phyloP scores from a whole-genome alignment of 2,113 vertebrate genomes.

The Malurus alboscapulatus region DNA sequence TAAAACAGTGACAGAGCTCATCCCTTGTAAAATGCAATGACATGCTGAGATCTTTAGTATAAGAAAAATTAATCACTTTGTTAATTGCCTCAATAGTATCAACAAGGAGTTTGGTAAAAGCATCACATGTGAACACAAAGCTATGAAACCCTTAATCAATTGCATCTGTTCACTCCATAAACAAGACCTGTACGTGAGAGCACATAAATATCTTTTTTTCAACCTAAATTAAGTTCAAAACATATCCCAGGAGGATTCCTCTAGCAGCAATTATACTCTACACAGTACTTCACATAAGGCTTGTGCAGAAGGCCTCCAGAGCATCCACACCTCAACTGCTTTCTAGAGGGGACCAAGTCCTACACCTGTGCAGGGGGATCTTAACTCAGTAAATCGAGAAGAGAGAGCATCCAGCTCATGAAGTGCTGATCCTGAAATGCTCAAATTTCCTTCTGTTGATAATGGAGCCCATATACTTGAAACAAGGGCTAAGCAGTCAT shows the following conservation, averaged over 20 bases:
- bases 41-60: background rate
- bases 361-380: fast-evolving
- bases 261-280: background rate
- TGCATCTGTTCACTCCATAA: background rate
- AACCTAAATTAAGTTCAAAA: background rate
- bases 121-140: background rate
- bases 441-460: background rate
- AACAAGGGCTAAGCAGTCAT: background rate
- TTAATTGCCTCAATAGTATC: background rate
- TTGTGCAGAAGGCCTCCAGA: background rate
- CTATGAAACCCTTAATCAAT: background rate
- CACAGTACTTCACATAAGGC: background rate
- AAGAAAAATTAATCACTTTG: background rate
- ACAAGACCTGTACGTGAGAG: background rate
- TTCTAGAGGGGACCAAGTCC: fast-evolving
- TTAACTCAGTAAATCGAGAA: background rate
- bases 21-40: background rate
- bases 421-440: background rate
- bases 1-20: background rate
- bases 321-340: background rate
- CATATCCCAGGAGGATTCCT: background rate
- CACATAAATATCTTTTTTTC: background rate
- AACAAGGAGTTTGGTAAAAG: background rate
- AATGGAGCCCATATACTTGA: background rate
- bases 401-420: background rate